Base-by-base conservation (phyloP, 2,888 invertebrate species). In the Dichetophora obliterata region DNA sequence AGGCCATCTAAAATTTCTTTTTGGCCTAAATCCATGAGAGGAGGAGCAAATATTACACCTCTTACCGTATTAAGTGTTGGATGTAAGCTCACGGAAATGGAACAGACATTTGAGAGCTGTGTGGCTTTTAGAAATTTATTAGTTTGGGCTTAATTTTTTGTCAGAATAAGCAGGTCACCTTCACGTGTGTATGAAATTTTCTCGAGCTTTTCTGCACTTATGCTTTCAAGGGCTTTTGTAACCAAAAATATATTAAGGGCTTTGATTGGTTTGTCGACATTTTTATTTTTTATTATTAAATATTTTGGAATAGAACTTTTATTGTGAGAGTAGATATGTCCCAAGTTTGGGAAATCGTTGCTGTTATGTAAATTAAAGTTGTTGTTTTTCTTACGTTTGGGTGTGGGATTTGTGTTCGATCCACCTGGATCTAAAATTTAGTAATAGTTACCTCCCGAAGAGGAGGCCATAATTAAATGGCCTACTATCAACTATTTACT, bases 171-270 rank as follows among this genome's bases (percentile, higher is more conserved):
- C 31, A 61, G 31, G 24, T 61, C 31, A 31, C 61, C 61, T 16
- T 61, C 61, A 27, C 54, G 54, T 24, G 61, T 61, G 31, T 27
- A 61, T 61, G 61, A 61, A 31, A 61, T 61, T 61, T 61, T 27
- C 14, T 27, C 43, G 43, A 43, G 43, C 43, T 43, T 43, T 6
- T 43, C 43, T 11, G 43, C 43, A 6, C 43, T 43, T 43, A 43
- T 43, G 43, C 43, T 43, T 43, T 43, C 43, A 6, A 24, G 9
- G 8, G 31, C 61, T 31, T 24, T 61, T 24, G 61, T n/a, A 3
- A 61, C 61, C 11, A 61, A 31, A 61, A 61, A 61, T 14, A 61
- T 61, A 31, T 61, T 61, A 16, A 61, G 31, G 4, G 24, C 14
- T 61, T 61, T 61, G 6, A 61, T 24, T 24, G 61, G 24, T 31